Conservation (phyloP, 2,113 vertebrate species). For the Alaudala cheleensis region DNA sequence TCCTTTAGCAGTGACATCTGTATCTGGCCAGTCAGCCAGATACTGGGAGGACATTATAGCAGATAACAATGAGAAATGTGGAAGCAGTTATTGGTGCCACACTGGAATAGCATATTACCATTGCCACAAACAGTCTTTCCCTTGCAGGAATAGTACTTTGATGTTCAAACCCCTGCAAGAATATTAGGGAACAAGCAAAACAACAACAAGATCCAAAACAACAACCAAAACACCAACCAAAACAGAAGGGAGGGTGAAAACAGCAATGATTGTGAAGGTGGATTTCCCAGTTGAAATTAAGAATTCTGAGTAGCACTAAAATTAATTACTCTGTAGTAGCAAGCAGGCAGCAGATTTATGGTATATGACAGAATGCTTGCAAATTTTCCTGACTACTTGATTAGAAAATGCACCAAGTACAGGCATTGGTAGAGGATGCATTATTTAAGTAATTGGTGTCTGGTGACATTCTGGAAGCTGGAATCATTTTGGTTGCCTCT, state of each 20-base stretch:
- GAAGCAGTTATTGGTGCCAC: background rate
- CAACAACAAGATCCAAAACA: background rate
- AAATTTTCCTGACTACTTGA: slow-evolving; percentile 78
- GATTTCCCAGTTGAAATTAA: slow-evolving; percentile 69
- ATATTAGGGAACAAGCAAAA: background rate
- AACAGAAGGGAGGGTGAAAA: background rate
- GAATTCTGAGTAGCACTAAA: slow-evolving; percentile 74
- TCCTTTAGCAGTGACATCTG: background rate
- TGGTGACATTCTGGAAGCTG: slow-evolving; percentile 78
- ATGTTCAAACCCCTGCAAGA: slow-evolving; percentile 17
- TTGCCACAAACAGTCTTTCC: slow-evolving; percentile 9
- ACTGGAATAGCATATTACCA: background rate
- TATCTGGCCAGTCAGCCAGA: background rate
- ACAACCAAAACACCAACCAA: too few species aligned
- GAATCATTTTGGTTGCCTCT: slow-evolving; percentile 77
- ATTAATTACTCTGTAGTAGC: slow-evolving; percentile 75
- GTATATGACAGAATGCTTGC: slow-evolving; percentile 79
- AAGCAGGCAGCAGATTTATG: slow-evolving; percentile 86
- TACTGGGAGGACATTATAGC: background rate
- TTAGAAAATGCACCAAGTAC: slow-evolving; percentile 78
- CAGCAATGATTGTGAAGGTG: slow-evolving; percentile 5
- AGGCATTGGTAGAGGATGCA: slow-evolving; percentile 75
- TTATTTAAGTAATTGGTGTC: slow-evolving; percentile 84
- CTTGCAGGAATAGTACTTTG: background rate
- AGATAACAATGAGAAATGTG: slow-evolving; percentile 16